phyloP scores from a whole-genome alignment of 2,113 vertebrate genomes.

The Hippolais icterina region DNA sequence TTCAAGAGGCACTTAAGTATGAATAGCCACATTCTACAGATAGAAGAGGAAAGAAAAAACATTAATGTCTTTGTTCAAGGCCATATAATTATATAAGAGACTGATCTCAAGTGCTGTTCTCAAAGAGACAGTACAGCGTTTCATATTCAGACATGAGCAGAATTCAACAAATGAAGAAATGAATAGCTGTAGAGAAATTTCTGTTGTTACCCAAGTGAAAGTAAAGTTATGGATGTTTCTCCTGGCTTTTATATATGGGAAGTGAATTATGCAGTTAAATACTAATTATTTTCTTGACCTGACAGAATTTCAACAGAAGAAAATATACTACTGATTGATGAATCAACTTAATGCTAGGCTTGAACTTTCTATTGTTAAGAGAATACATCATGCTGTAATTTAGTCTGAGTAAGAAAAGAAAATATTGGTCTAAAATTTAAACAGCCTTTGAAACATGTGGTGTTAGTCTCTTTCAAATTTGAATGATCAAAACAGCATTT shows the following conservation, averaged over 20 bases:
- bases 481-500: not conserved
- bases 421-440: not conserved
- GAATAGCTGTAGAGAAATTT: not conserved
- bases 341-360: not conserved
- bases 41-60: not conserved
- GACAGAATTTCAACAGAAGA: not conserved
- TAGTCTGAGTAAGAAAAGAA: not conserved
- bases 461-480: not conserved
- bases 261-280: not conserved
- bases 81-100: not conserved
- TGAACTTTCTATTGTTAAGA: not conserved
- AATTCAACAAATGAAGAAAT: not conserved
- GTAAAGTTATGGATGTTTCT: not conserved
- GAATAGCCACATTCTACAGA: slow-evolving; percentile 15
- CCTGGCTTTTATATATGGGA: not conserved
- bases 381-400: not conserved
- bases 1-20: slow-evolving; percentile 16
- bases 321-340: not conserved
- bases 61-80: not conserved
- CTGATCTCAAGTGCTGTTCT: not conserved
- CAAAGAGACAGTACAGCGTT: not conserved
- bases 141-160: not conserved
- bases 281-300: not conserved
- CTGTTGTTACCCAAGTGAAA: not conserved
- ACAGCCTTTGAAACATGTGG: not conserved